A percentile compares a stretch with the other conserved stretches of the same genome.
phyloP scores from a whole-genome alignment of 2,113 vertebrate genomes.

The Gambusia affinis region DNA sequence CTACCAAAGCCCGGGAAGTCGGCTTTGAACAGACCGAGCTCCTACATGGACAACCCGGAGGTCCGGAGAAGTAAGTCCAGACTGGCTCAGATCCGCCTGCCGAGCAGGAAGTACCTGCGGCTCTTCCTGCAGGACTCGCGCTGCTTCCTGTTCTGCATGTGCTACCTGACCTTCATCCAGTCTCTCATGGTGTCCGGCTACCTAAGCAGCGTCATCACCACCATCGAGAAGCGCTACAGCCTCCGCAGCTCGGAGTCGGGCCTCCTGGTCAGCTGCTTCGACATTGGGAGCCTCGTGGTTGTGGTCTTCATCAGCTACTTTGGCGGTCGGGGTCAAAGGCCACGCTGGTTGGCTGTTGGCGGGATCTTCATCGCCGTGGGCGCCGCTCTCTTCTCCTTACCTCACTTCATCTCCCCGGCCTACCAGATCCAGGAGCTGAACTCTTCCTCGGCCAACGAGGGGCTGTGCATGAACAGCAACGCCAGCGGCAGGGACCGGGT shows the following conservation, averaged over 20 bases:
- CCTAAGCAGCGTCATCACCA: constrained; percentile 99
- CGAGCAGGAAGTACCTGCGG: constrained; percentile 79
- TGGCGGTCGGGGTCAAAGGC: constrained; percentile 91
- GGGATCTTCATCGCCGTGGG: constrained; percentile 92
- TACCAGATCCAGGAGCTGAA: constrained; percentile 95
- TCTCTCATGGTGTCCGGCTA: constrained; percentile 99
- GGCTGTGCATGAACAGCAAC: constrained; percentile 88
- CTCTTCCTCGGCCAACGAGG: constrained; percentile 85
- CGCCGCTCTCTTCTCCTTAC: constrained; percentile 92
- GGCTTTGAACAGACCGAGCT: constrained; percentile 66
- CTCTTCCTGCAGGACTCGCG: constrained; percentile 89
- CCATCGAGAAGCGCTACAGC: constrained; percentile 96
- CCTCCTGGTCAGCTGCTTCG: constrained; percentile 97
- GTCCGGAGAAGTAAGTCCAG: constrained; percentile 63
- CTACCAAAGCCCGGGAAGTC: constrained; percentile 69
- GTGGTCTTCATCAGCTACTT: constrained; percentile 99
- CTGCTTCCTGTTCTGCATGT: constrained; percentile 84
- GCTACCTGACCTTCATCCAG: constrained; percentile 83
- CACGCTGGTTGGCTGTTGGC: constrained; percentile 93
- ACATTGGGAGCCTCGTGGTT: constrained; percentile 95
- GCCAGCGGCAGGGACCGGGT: constrained; percentile 75
- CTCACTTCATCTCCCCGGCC: constrained; percentile 96
- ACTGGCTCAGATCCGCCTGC: constrained; percentile 66
- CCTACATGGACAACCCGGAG: constrained; percentile 63
- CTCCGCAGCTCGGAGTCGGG: constrained; percentile 96